Base-by-base conservation (phyloP, 2,113 vertebrate genomes). In the Cochlearius cochlearius region DNA sequence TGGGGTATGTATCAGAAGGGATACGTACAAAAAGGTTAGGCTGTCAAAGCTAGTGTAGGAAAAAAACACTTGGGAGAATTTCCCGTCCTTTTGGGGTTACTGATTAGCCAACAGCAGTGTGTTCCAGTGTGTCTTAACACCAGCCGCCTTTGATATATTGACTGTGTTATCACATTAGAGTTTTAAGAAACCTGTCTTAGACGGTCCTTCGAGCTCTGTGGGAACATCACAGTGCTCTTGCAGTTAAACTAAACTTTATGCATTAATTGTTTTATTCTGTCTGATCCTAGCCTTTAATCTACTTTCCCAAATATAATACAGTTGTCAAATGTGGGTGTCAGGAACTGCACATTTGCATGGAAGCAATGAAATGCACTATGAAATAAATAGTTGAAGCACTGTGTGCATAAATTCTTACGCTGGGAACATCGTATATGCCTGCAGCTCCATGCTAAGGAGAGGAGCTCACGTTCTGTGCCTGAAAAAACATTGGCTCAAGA, bases 201-300 rank as follows among this genome's bases (percentile, higher is more conserved):
- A 8, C 66, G 52, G 78, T 79, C 63, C 63, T 74, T 67, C 3
- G 1, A 81, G 90, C 66, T 88, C 81, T 95, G 87, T 94, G 92
- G 90, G 92, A 96, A 81, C 32, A 14, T 30, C 1, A 0, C 53
- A 25, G 50, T 79, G 43, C 66, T 77, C 60, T 67, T 68, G 73
- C 67, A 94, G 47, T 94, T 79, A 30, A 85, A 21, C 15, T 45
- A 81, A 80, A n/a, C 62, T 83, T 86, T 94, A 18, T 82, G 83
- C 63, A 67, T 95, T 64, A 79, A 82, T 87, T 64, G 41, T 66
- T 93, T 64, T 75, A 89, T 94, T 95, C 74, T 94, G 79, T 95
- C 76, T 95, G 84, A 89, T 91, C 84, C 53, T 60, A 77, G 72
- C 66, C 92, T 96, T 95, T 96, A 90, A 94, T 97, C 82, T 93